phyloP scores from a whole-genome alignment of 2,113 vertebrate species.

The Pachycephala philippinensis region DNA sequence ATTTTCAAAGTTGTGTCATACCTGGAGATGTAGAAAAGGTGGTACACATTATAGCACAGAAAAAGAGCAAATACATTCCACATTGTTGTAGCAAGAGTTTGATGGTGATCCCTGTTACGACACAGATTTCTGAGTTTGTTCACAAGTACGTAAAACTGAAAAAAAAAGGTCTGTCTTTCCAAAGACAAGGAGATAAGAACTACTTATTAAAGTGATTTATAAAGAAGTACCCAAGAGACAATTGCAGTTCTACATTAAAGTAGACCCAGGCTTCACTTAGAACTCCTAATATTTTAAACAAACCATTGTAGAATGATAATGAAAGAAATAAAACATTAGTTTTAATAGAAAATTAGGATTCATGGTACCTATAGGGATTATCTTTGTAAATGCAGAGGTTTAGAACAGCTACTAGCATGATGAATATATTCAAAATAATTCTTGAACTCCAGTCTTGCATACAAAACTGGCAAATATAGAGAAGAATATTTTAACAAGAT shows the following conservation, averaged over 20 bases:
- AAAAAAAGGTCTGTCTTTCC: not conserved
- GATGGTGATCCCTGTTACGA: not conserved
- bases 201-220: not conserved
- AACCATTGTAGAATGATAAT: not conserved
- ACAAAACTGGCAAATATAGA: not conserved
- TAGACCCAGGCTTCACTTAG: not conserved
- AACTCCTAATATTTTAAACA: not conserved
- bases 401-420: not conserved
- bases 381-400: not conserved
- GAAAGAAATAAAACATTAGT: not conserved
- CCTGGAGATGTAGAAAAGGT: not conserved
- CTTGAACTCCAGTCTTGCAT: not conserved
- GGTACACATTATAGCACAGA: not conserved
- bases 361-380: not conserved
- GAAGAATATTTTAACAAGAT: not conserved
- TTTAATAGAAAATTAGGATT: not conserved
- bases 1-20: not conserved
- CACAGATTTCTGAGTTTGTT: not conserved
- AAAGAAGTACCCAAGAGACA: not conserved
- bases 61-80: not conserved
- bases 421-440: not conserved
- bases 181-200: not conserved
- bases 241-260: not conserved
- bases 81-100: not conserved
- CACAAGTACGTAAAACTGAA: not conserved